Conservation (phyloP, 2,113 vertebrate genomes). For the Illadopsis cleaveri region DNA sequence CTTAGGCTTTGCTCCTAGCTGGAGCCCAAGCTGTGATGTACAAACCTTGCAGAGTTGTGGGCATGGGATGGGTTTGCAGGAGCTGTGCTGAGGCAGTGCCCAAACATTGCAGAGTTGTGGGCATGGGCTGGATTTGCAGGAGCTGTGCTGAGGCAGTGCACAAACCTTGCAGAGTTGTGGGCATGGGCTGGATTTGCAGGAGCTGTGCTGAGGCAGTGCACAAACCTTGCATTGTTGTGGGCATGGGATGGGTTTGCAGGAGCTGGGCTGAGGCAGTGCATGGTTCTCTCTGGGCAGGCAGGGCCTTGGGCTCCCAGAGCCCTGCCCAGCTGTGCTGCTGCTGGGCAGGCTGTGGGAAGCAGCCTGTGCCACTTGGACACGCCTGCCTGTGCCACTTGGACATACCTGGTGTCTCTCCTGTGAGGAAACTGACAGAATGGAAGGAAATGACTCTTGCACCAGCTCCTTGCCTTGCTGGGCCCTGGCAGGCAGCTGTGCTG, state of each 20-base stretch:
- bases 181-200: background rate
- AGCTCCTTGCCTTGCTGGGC: background rate
- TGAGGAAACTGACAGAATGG: background rate
- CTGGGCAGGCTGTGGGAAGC: background rate
- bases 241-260: background rate
- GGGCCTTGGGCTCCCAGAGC: background rate
- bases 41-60: background rate
- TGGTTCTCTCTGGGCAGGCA: background rate
- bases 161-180: background rate
- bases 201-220: too few relatives aligned
- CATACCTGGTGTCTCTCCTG: background rate
- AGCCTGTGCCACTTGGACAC: background rate
- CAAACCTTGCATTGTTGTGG: background rate
- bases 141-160: too few relatives aligned
- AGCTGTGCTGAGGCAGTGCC: too few relatives aligned
- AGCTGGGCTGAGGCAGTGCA: background rate
- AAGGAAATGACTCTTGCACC: background rate
- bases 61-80: background rate
- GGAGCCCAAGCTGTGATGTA: background rate
- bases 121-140: background rate
- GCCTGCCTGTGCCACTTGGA: background rate
- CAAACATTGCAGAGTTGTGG: background rate
- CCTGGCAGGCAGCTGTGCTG: background rate
- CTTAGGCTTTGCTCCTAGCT: background rate
- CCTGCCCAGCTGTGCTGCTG: background rate